These are phyloP conservation scores for Polyommatus icarus DNA, from an alignment of 2,888 invertebrate genomes.

Conservation along the genomic window DNA sequence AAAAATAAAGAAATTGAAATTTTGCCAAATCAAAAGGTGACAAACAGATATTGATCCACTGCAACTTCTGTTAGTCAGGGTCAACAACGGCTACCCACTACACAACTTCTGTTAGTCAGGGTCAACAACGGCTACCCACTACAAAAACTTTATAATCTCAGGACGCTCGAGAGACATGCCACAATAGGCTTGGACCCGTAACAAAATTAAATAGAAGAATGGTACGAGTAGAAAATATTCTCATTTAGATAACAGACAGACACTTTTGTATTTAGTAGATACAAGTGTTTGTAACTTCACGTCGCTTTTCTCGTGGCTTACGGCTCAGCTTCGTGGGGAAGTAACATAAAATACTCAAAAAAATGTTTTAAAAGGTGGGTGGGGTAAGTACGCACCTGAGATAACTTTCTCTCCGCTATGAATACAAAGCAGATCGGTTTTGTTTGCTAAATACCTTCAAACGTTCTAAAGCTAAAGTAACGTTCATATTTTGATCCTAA, in stretches of 20 bases:
- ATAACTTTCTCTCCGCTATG: conserved; percentile 66
- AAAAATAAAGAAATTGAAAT: no score
- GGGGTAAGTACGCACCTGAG: conserved; percentile 57
- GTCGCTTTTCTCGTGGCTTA: conserved; percentile 45
- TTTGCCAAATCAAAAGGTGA: background rate
- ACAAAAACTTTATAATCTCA: background rate
- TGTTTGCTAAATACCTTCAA: conserved; percentile 35
- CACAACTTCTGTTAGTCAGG: no score
- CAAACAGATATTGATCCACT: no score
- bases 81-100: no score
- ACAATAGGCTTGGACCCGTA: background rate
- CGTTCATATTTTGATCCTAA: background rate
- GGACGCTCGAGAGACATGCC: background rate
- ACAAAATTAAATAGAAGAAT: background rate
- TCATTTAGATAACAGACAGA: background rate
- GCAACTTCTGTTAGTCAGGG: no score
- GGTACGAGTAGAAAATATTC: background rate
- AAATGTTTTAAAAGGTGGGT: conserved; percentile 44
- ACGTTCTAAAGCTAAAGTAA: background rate
- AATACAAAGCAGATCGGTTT: conserved; percentile 67
- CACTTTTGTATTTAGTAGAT: no score
- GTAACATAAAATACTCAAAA: conserved; percentile 67
- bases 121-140: no score
- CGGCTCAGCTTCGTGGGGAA: conserved; percentile 47
- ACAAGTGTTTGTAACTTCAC: conserved; percentile 8